Conservation (phyloP, 2,888 invertebrate genomes). For the Andrena flavipes region DNA sequence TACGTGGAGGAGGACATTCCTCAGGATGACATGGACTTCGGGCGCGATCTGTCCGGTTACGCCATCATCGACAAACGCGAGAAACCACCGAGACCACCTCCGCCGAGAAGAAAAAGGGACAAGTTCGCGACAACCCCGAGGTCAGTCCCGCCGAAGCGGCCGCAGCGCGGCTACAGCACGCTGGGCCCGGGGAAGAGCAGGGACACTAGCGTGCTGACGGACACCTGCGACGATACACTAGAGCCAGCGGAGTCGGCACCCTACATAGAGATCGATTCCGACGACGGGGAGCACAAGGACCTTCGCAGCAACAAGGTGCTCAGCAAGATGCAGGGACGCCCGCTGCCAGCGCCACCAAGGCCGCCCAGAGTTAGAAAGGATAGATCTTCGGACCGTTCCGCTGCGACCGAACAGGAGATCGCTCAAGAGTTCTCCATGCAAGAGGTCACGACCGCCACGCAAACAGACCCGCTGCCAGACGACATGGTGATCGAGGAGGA, state of each 20-base stretch:
- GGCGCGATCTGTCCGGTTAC: slow-evolving; percentile 88
- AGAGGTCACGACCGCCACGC: slow-evolving; percentile 92
- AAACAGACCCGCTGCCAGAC: slow-evolving; percentile 94
- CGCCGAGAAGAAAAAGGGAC: slow-evolving; percentile 86
- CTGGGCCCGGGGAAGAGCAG: slow-evolving; percentile 87
- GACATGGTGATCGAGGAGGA: slow-evolving; percentile 87
- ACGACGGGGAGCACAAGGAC: slow-evolving; percentile 85
- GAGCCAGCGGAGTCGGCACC: slow-evolving; percentile 82
- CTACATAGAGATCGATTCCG: slow-evolving; percentile 88
- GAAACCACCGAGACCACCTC: slow-evolving; percentile 87
- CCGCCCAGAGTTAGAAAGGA: slow-evolving; percentile 89
- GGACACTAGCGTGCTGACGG: slow-evolving; percentile 47
- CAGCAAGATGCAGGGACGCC: slow-evolving; percentile 93
- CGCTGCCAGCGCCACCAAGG: slow-evolving; percentile 94
- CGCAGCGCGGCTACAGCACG: slow-evolving; percentile 88
- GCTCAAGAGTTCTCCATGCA: slow-evolving; percentile 78
- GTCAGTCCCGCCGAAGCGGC: slow-evolving; percentile 86
- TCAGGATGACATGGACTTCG: slow-evolving; percentile 82
- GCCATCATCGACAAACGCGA: slow-evolving; percentile 91
- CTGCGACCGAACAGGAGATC: slow-evolving; percentile 35
- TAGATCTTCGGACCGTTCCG: slow-evolving; percentile 6
- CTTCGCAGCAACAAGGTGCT: slow-evolving; percentile 91
- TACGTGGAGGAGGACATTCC: slow-evolving; percentile 84
- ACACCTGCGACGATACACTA: slow-evolving; percentile 2
- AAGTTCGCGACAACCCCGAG: slow-evolving; percentile 90